Evolutionary conservation across 1,140 invertebrate genomes (phyloP), one percentile per base, ranked within the genome.

Genomic region (Ditylenchus dipsaci): DNA sequence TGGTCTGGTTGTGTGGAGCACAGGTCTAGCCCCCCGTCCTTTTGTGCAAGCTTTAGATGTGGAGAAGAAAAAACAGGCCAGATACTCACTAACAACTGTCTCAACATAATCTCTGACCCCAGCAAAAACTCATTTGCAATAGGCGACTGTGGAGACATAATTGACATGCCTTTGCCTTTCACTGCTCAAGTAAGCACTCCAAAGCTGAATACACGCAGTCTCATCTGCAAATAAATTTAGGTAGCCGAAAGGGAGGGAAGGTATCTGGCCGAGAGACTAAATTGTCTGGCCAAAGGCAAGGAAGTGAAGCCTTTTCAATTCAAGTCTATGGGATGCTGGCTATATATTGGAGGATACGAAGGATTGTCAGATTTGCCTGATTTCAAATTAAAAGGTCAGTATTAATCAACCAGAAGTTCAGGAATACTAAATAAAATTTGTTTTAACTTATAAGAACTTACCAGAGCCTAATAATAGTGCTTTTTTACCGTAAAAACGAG

Each of bases 1-100:
- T 78, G 84, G 84, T 27, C 64, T 85, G 38, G 83, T 84, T 62
- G 84, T 85, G 1, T 85, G 84, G 84, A 84, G 84, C 61, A 84
- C 84, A 23, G 84, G 84, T 1, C 68, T 84, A 62, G 81, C 84
- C 23, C 84, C 84, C 13, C 71, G 77, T 47, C 63, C 70, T 1
- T 84, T 85, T 73, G 82, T 80, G 0, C 56, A 72, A 33, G 19
- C 43, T 7, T 62, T 85, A 53, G 63, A 79, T 61, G 68, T 82
- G 11, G 61, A 73, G 1, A 85, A 85, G 63, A 84, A 69, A 29
- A 23, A 70, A 56, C 72, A 73, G 62, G 84, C 58, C 83, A 84
- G 79, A 79, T 85, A 19, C 47, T 84, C 26, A 81, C 78, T 19
- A 78, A 84, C 68, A 30, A 73, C 23, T 72, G 74, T 58, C 71